Evolutionary conservation across 2,113 vertebrate species (phyloP).

Genomic region (Solea senegalensis): DNA sequence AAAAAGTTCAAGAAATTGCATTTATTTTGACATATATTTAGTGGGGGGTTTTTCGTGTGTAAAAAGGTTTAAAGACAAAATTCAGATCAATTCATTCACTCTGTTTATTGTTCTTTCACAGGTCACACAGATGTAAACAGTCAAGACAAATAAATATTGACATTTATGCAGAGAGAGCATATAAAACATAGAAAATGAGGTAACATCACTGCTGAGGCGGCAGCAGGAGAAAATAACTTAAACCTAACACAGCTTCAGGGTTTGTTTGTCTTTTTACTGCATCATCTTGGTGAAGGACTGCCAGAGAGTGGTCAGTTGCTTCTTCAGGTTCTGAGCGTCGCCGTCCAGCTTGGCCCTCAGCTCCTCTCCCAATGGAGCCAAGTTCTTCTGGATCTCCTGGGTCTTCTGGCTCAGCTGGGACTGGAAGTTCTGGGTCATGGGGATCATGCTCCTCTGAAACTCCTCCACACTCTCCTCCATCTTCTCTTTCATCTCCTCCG

Average conservation of each 20-base stretch:
- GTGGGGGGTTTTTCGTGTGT: not conserved
- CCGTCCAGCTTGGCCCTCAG: constrained; percentile 54
- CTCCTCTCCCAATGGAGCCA: constrained; percentile 59
- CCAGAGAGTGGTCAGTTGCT: constrained; percentile 55
- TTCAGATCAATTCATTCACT: not conserved
- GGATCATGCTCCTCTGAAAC: constrained; percentile 67
- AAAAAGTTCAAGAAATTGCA: too few species aligned
- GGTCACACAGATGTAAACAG: constrained; percentile 4
- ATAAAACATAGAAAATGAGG: constrained; percentile 6
- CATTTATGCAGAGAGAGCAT: not conserved
- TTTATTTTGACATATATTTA: too few species aligned
- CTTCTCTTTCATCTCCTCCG: constrained; percentile 59
- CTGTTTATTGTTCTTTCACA: constrained; percentile 22
- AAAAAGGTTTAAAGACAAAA: not conserved
- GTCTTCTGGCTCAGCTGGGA: constrained; percentile 46
- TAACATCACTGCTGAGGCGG: not conserved
- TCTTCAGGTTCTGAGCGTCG: constrained; percentile 60
- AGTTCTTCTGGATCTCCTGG: constrained; percentile 67
- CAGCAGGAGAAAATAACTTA: too few species aligned
- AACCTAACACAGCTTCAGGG: too few species aligned
- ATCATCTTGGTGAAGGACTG: constrained; percentile 50
- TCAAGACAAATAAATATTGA: constrained; percentile 28
- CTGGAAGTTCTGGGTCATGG: constrained; percentile 70
- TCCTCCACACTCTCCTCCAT: constrained; percentile 64
- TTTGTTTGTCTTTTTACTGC: constrained; percentile 44